Percentiles rank a stretch among this genome's conserved stretches.
phyloP scores from a whole-genome alignment of 2,797 vertebrate genomes.

The Spinus olivaceus region DNA sequence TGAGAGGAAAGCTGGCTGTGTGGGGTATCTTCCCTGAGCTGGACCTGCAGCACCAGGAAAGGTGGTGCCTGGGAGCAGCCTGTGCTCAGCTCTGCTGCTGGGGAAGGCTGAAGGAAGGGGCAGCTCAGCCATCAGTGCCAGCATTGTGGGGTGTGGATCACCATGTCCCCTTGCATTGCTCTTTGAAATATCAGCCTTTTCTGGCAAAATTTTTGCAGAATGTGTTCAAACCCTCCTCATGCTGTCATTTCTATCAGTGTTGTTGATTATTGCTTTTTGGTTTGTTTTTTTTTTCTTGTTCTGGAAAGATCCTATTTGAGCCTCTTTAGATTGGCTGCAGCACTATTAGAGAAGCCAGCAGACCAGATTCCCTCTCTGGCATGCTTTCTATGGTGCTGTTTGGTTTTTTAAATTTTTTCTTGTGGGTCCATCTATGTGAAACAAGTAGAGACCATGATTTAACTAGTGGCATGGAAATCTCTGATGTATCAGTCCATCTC shows the following conservation, averaged over 20 bases:
- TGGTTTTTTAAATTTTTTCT: accelerated
- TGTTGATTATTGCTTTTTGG: accelerated
- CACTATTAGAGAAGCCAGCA: not conserved
- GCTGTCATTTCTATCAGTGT: not conserved
- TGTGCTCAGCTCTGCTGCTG: not conserved
- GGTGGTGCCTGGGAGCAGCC: not conserved
- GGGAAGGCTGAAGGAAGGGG: not conserved
- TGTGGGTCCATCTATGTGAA: not conserved
- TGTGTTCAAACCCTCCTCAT: not conserved
- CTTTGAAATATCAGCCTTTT: not conserved
- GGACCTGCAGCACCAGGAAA: not conserved
- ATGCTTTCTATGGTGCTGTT: accelerated
- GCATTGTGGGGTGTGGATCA: accelerated
- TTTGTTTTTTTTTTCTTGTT: not conserved
- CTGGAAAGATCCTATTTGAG: not conserved
- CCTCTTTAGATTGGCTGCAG: not conserved
- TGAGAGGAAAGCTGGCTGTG: not conserved
- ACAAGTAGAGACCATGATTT: not conserved
- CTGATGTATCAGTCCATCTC: not conserved
- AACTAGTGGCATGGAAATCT: not conserved
- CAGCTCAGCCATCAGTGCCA: not conserved
- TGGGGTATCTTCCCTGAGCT: not conserved
- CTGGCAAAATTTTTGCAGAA: not conserved
- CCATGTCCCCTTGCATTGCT: accelerated
- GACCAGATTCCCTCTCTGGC: not conserved